Base-by-base conservation (phyloP, 2,113 vertebrate species). In the Poecile atricapillus region DNA sequence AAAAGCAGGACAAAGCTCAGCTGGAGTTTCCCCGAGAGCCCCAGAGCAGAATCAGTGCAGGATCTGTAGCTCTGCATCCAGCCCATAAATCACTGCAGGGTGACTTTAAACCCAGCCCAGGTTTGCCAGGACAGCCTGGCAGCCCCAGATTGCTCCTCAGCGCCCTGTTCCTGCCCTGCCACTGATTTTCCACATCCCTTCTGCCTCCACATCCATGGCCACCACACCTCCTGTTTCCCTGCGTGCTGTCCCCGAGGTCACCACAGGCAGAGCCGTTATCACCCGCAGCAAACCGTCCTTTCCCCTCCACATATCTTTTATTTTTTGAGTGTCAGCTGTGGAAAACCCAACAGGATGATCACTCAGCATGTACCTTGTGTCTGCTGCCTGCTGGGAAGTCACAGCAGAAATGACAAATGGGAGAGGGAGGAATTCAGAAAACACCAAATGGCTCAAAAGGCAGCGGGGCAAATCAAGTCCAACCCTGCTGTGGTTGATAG, bases 1-100 rank as follows among this genome's bases (percentile, higher is more conserved):
- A 86, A 64, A 94, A 92, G 71, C 92, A 95, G 93, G 86, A 88
- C 92, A 96, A 94, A 94, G 86, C 94, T 96, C 93, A 96, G 95
- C 94, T 95, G 93, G 94, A 92, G 89, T 69, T 88, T 74, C 71
- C 28, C 37, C 59, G 56, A n/a, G 92, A 86, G 73, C 82, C 79
- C 60, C 76, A n/a, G 2, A 27, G 77, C 82, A 56, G 92, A 73
- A 65, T 2, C 21, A 52, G 47, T 3, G 3, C 47, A 77, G 90
- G 83, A 87, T 93, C 90, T 56, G 24, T 6, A 90, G 85, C 56
- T 78, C 92, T 91, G 84, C 71, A 60, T 52, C 55, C 94, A 95
- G 85, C 67, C 79, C 94, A 75, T 87, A 78, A 96, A 97, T 96
- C 94, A 91, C 3, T 13, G 70, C 39, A 91, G 82, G 83, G 43